Evolutionary conservation across 2,113 vertebrate genomes (phyloP).

Genomic region (Tychaedon coryphoeus): DNA sequence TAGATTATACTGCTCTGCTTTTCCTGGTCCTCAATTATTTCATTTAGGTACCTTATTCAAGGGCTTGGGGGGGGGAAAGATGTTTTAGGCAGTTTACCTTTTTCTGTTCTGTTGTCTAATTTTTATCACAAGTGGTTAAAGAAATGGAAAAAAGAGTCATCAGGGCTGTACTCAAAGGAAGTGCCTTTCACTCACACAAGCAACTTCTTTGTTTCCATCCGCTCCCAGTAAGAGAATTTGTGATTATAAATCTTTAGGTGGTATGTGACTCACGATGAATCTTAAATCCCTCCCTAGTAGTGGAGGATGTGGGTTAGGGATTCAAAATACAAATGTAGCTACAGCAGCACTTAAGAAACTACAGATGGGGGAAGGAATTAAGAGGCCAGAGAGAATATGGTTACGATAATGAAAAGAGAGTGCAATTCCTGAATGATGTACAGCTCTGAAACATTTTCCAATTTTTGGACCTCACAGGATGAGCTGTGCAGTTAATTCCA

Average conservation of each 20-base stretch:
- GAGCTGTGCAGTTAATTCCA: background rate
- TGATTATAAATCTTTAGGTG: conserved; percentile 34
- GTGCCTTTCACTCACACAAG: background rate
- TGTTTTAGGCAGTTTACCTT: background rate
- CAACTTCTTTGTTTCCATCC: background rate
- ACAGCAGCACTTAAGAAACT: conserved; percentile 18
- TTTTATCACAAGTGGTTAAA: background rate
- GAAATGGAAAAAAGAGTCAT: background rate
- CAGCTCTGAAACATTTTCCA: background rate
- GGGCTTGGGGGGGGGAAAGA: rapidly evolving
- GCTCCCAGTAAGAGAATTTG: background rate
- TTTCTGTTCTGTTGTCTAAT: background rate
- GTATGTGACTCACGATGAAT: background rate
- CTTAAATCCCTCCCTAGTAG: background rate
- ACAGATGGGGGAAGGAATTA: background rate
- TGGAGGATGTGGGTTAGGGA: conserved; percentile 51
- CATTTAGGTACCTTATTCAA: background rate
- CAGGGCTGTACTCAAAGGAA: background rate
- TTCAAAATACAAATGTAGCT: conserved; percentile 16
- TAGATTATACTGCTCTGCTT: background rate
- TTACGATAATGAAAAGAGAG: background rate
- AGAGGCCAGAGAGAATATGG: conserved; percentile 7
- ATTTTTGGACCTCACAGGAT: conserved; percentile 39
- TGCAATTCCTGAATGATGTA: background rate
- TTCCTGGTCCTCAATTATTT: background rate